Conservation (phyloP, 2,888 invertebrate genomes). For the Ectemnius cavifrons region DNA sequence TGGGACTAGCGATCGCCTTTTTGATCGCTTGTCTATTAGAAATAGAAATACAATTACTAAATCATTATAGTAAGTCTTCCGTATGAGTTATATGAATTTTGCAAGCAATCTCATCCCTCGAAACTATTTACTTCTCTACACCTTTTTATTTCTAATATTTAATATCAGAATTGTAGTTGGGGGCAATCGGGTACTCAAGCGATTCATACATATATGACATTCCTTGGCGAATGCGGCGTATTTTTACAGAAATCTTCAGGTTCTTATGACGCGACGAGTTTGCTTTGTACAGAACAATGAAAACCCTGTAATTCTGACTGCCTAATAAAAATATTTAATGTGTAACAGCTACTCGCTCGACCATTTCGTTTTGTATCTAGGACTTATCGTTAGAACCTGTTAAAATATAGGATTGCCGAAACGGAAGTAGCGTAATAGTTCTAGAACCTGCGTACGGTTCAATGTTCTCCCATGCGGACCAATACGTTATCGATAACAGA, state of each 20-base stretch:
- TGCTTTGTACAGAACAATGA: slow-evolving; percentile 23
- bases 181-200: neutral
- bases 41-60: slow-evolving; percentile 24
- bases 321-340: slow-evolving; percentile 55
- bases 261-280: slow-evolving; percentile 11
- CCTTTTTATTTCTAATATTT: slow-evolving; percentile 19
- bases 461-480: too few relatives aligned
- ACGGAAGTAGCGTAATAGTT: too few relatives aligned
- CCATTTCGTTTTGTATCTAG: too few relatives aligned
- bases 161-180: slow-evolving; percentile 13
- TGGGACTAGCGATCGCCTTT: neutral
- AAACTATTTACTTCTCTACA: neutral
- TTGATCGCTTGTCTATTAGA: neutral
- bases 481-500: too few relatives aligned
- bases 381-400: too few relatives aligned
- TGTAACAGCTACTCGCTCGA: neutral
- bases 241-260: slow-evolving; percentile 27
- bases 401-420: too few relatives aligned
- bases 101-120: neutral
- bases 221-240: slow-evolving; percentile 20
- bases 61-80: slow-evolving; percentile 49
- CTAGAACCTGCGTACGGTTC: too few relatives aligned
- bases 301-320: slow-evolving; percentile 53
- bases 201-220: slow-evolving; percentile 20
- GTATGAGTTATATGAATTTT: slow-evolving; percentile 17